Base-by-base conservation (phyloP, 2,113 vertebrate genomes). In the Phaethornis superciliosus region DNA sequence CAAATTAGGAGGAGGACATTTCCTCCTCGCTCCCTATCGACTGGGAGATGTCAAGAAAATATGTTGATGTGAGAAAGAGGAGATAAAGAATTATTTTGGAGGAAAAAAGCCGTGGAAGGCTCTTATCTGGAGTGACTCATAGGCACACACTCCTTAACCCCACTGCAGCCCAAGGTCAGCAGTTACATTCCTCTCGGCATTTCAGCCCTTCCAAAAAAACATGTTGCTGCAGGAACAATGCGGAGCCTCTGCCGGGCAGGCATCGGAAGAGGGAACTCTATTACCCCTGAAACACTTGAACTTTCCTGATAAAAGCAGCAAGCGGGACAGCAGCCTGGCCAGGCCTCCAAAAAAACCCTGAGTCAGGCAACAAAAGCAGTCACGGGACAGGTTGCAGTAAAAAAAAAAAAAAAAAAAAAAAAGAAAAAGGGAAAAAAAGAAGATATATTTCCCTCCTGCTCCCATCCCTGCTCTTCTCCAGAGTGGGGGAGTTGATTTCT, bases 91-190 rank as follows among this genome's bases (percentile, higher is more conserved):
- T 95, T 96, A 97, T 97, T 97, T 96, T 90, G 91, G 95, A 96
- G 93, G 87, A 82, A 90, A 89, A 92, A 94, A 94, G 85, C 93
- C 17, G 32, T 94, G 96, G 84, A 96, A 95, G 94, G 93, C 84
- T 90, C 94, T 97, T 97, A 97, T 97, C 97, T 81, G 93, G 71
- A 93, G 88, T 97, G 97, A 97, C 94, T 97, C 97, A 97, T 56
- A 95, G 87, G 94, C 92, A 88, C 92, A 96, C 96, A 96, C 96
- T 97, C 96, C 97, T 97, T 97, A 97, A 97, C 96, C 97, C 96
- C 93, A 95, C 91, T 94, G 96, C 96, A 91, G 95, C 96, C 95
- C 97, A 97, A 97, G 97, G 97, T 97, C 97, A 96, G 96, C 91
- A 55, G 95, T 82, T 90, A 87, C 96, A 97, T 97, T 97, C 97